Conservation (phyloP, 2,113 vertebrate genomes). For the Neolamprologus devosi region DNA sequence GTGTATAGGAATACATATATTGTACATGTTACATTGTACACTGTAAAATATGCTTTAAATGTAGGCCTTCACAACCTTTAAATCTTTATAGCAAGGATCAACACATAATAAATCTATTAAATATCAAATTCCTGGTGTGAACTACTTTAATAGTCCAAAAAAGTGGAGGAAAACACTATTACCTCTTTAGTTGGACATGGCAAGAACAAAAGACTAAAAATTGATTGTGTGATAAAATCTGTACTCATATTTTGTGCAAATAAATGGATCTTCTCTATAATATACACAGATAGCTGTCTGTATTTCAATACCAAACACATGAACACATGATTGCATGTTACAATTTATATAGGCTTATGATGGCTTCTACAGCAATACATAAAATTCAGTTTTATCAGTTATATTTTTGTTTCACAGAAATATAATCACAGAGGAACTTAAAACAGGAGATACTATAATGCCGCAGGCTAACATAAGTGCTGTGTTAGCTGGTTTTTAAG, state of each 20-base stretch:
- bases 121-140: neutral
- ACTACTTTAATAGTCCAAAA: neutral
- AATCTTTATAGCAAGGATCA: neutral
- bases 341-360: neutral
- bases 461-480: neutral
- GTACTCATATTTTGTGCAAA: neutral
- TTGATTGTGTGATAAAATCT: neutral
- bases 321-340: neutral
- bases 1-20: neutral
- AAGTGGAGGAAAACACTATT: neutral
- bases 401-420: neutral
- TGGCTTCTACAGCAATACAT: neutral
- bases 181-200: neutral
- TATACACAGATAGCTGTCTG: neutral
- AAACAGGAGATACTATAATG: neutral
- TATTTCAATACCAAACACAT: neutral
- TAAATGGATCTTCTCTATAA: neutral
- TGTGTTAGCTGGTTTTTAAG: neutral
- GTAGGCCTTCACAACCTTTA: neutral
- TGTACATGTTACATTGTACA: neutral
- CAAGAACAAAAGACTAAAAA: neutral
- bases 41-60: neutral
- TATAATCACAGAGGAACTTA: neutral
- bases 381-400: neutral
- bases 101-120: neutral